phyloP scores from a whole-genome alignment of 2,797 vertebrate genomes.

The Lates japonicus region DNA sequence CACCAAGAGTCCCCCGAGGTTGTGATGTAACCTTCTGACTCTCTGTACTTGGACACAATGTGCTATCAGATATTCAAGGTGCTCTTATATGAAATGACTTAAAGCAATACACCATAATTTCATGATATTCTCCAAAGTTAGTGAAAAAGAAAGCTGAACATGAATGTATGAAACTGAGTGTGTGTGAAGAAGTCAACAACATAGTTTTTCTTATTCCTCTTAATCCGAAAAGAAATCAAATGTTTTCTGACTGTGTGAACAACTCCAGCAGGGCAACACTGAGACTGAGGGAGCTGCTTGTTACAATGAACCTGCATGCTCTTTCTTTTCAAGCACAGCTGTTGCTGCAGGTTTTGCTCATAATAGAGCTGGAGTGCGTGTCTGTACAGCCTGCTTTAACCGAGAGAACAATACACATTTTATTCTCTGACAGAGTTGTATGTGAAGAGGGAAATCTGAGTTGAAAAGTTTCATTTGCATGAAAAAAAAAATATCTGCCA shows the following conservation, averaged over 20 bases:
- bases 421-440: not conserved
- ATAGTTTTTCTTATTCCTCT: conserved; percentile 2
- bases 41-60: not conserved
- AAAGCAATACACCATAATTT: not conserved
- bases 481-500: conserved; percentile 2
- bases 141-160: too few species aligned
- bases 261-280: conserved; percentile 35
- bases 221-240: not conserved
- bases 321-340: conserved; percentile 38
- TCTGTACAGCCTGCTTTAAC: conserved; percentile 16
- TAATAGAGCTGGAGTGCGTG: conserved; percentile 7
- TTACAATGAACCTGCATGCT: conserved; percentile 46
- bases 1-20: conserved; percentile 17
- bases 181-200: not conserved
- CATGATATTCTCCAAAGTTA: not conserved
- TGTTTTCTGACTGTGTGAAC: conserved; percentile 17
- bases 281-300: conserved; percentile 60
- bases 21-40: not conserved
- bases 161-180: too few species aligned
- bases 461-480: conserved; percentile 20
- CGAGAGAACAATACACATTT: conserved; percentile 10
- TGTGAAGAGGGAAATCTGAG: not conserved
- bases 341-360: conserved; percentile 35
- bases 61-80: too few species aligned
- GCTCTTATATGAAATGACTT: too few species aligned